These are phyloP conservation scores for Panorpa germanica DNA, from an alignment of 2,888 invertebrate genomes.

Conservation along the genomic window DNA sequence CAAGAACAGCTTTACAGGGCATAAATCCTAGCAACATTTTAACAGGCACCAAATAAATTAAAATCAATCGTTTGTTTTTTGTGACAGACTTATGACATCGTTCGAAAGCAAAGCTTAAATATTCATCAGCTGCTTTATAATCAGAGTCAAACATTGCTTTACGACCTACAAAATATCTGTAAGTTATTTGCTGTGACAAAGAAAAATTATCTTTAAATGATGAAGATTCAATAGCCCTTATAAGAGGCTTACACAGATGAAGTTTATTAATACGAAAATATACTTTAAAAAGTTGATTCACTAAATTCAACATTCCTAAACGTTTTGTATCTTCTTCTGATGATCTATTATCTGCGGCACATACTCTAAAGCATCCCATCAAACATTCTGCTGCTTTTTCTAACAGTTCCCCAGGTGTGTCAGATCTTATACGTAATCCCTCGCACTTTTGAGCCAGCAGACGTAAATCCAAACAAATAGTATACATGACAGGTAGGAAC, in stretches of 20 bases:
- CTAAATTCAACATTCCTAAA: constrained; percentile 87
- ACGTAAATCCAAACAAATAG: constrained; percentile 74
- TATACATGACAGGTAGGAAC: constrained; percentile 87
- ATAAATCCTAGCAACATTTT: constrained; percentile 94
- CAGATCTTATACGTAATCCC: constrained; percentile 25
- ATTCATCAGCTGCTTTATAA: constrained; percentile 82
- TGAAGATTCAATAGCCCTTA: constrained; percentile 89
- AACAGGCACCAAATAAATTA: constrained; percentile 90
- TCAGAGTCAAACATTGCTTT: constrained; percentile 99
- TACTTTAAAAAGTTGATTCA: constrained; percentile 89
- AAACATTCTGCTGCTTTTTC: constrained; percentile 89
- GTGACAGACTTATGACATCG: constrained; percentile 64
- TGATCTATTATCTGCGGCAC: constrained; percentile 79
- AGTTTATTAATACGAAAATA: constrained; percentile 85
- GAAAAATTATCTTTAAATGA: constrained; percentile 79
- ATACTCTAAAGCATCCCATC: constrained; percentile 85
- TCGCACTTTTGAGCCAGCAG: constrained; percentile 70
- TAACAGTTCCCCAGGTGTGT: constrained; percentile 32
- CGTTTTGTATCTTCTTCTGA: constrained; percentile 84
- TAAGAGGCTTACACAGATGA: constrained; percentile 82
- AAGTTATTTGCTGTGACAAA: constrained; percentile 86
- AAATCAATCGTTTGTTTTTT: constrained; percentile 78
- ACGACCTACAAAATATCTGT: constrained; percentile 90
- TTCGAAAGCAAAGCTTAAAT: constrained; percentile 80
- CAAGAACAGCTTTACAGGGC: constrained; percentile 63